A percentile compares a stretch with the other conserved stretches of the same genome.
Evolutionary conservation across 2,797 vertebrate species (phyloP).

Genomic region (Poecilia wingei): DNA sequence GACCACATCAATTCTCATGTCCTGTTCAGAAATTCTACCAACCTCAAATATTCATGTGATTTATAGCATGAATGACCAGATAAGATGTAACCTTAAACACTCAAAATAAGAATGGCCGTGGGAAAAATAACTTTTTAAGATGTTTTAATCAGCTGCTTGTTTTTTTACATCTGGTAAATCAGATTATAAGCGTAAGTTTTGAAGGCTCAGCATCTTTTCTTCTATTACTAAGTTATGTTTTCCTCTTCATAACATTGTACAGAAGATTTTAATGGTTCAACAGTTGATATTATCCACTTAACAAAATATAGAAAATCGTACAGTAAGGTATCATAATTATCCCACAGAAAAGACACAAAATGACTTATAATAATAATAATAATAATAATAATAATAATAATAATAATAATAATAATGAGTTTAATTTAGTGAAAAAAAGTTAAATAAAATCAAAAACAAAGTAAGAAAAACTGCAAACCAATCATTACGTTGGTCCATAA

Average conservation of each 20-base stretch:
- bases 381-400: no score
- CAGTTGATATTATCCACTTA: no score
- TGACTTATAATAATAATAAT: neutral
- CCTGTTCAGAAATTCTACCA: neutral
- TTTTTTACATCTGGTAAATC: neutral
- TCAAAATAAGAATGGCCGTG: neutral
- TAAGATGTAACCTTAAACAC: neutral
- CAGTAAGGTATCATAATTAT: neutral
- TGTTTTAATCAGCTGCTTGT: neutral
- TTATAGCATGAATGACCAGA: neutral
- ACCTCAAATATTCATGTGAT: neutral
- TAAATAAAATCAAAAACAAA: neutral
- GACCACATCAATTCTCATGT: neutral
- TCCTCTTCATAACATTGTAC: no score
- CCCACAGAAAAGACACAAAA: neutral
- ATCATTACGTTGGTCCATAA: neutral
- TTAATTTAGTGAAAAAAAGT: neutral
- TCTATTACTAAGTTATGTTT: no score
- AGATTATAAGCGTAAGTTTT: neutral
- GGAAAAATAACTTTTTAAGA: neutral
- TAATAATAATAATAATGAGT: neutral
- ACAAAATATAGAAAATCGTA: neutral
- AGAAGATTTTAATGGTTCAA: no score
- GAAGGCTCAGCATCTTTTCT: no score
- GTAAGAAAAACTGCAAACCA: neutral